phyloP scores from a whole-genome alignment of 2,797 vertebrate genomes.

The Tinamus major region DNA sequence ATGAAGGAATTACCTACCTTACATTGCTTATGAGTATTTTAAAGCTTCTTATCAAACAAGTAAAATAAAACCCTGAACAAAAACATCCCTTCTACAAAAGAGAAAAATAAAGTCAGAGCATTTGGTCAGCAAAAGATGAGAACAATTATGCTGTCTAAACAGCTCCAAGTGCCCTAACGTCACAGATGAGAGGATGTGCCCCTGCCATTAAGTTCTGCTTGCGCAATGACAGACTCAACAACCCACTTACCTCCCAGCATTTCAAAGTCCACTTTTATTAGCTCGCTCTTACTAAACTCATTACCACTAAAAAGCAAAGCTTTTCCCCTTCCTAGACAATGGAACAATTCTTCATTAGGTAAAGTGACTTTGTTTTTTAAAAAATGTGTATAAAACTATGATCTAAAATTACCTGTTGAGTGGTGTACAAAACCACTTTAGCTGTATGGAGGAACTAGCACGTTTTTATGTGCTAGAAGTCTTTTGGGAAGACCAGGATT shows the following conservation, averaged over 20 bases:
- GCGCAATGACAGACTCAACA: background rate
- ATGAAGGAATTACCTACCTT: background rate
- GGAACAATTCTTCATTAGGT: background rate
- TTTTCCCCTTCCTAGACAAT: background rate
- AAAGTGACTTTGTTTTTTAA: background rate
- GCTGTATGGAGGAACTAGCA: background rate
- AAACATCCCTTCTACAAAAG: background rate
- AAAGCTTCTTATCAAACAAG: background rate
- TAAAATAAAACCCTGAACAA: background rate
- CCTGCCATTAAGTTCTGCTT: background rate
- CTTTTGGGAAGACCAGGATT: background rate
- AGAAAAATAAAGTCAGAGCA: background rate
- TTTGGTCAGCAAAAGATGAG: background rate
- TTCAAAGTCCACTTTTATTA: background rate
- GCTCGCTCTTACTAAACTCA: background rate
- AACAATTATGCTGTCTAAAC: background rate
- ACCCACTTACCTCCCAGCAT: background rate
- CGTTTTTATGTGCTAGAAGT: background rate
- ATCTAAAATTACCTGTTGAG: background rate
- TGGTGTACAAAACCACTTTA: background rate
- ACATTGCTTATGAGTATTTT: background rate
- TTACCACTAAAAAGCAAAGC: background rate
- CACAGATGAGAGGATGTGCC: background rate
- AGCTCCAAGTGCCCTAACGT: background rate
- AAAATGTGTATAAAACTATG: background rate